Percentiles rank a stretch among this genome's conserved stretches.
Conservation (phyloP, 2,888 invertebrate genomes). For the Nephrotoma flavescens region DNA sequence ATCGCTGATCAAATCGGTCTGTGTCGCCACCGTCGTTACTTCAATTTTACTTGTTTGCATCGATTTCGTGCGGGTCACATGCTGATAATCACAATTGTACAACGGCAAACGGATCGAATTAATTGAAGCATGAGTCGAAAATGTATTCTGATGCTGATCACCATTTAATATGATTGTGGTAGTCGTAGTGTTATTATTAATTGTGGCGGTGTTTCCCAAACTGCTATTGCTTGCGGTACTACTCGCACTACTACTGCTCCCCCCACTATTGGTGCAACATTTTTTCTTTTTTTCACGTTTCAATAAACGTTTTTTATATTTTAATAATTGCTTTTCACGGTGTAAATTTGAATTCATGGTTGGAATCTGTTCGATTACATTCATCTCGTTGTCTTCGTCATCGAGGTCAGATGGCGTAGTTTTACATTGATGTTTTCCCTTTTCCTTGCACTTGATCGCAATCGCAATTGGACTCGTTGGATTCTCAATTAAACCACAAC, state of each 20-base stretch:
- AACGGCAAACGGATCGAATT: slow-evolving; percentile 19
- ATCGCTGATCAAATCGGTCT: slow-evolving; percentile 19
- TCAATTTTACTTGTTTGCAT: slow-evolving; percentile 20
- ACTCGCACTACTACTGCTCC: not conserved
- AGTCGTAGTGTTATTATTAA: not conserved
- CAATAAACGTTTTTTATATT: slow-evolving; percentile 31
- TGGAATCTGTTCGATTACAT: slow-evolving; percentile 18
- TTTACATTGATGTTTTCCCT: slow-evolving; percentile 60
- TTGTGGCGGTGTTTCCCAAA: not conserved
- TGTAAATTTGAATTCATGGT: slow-evolving; percentile 16
- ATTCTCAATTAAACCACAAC: not conserved
- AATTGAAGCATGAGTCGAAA: slow-evolving; percentile 13
- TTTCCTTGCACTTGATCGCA: slow-evolving; percentile 42
- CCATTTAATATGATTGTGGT: not conserved
- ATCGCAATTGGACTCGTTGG: not conserved
- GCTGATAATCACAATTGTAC: slow-evolving; percentile 10
- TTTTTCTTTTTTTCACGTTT: slow-evolving; percentile 26
- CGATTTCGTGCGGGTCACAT: slow-evolving; percentile 13
- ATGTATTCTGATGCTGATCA: slow-evolving; percentile 6
- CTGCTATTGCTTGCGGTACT: not conserved
- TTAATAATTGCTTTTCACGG: slow-evolving; percentile 29
- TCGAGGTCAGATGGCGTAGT: slow-evolving; percentile 34
- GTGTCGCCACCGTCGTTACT: slow-evolving; percentile 32
- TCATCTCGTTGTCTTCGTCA: slow-evolving; percentile 44
- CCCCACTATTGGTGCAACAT: not conserved